Evolutionary conservation across 2,113 vertebrate genomes (phyloP).

Genomic region (Notarius quadriscutis): DNA sequence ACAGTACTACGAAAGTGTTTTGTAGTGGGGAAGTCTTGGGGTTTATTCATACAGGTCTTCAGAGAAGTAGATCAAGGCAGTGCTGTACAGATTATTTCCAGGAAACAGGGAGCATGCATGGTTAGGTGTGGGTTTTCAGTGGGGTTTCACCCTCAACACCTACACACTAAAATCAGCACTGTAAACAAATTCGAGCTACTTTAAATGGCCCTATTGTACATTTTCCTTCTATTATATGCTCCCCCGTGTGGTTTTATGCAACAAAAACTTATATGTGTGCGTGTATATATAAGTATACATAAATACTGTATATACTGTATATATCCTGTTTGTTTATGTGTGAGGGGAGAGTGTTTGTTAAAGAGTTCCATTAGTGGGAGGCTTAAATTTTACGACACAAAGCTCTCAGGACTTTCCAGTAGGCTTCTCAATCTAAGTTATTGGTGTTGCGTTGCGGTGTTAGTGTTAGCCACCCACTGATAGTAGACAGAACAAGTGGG

Average conservation of each 20-base stretch:
- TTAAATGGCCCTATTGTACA: background rate
- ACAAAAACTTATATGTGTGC: background rate
- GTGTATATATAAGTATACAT: background rate
- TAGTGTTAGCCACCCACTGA: constrained; percentile 13
- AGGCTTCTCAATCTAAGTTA: background rate
- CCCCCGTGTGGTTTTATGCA: background rate
- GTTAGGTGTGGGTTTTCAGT: constrained; percentile 44
- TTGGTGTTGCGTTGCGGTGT: background rate
- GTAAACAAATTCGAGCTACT: constrained; percentile 40
- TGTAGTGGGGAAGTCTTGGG: constrained; percentile 58
- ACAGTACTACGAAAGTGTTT: constrained; percentile 20
- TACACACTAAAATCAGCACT: constrained; percentile 58
- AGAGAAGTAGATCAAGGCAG: constrained; percentile 50
- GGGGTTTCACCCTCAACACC: constrained; percentile 41
- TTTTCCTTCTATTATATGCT: background rate
- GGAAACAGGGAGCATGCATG: constrained; percentile 55
- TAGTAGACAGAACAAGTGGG: constrained; percentile 21
- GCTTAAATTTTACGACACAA: background rate
- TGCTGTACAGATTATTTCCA: constrained; percentile 57
- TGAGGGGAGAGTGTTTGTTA: background rate
- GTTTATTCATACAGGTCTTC: constrained; percentile 53
- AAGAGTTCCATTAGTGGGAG: background rate
- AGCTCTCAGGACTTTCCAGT: constrained; percentile 37
- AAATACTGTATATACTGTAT: too few relatives aligned
- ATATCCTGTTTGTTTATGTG: background rate